phyloP scores from a whole-genome alignment of 2,113 vertebrate species.

The Haemorhous mexicanus region DNA sequence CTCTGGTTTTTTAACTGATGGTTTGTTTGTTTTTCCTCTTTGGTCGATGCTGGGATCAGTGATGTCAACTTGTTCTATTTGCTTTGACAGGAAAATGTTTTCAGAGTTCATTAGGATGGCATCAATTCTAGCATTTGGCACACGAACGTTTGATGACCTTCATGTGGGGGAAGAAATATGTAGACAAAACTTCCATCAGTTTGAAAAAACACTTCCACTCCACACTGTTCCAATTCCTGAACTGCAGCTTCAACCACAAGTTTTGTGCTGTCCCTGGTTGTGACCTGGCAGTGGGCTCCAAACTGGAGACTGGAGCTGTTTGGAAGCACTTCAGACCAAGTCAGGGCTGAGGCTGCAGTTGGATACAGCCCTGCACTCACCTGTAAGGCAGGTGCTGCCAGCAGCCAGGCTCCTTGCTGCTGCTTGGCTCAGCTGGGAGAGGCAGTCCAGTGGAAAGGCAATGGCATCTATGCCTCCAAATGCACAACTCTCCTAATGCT shows the following conservation, averaged over 20 bases:
- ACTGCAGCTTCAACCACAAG: background rate
- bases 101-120: constrained; percentile 70
- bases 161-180: constrained; percentile 63
- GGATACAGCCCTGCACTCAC: background rate
- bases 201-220: constrained; percentile 48
- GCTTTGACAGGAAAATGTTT: constrained; percentile 70
- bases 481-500: background rate
- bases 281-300: background rate
- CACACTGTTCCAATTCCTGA: background rate
- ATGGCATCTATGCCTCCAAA: background rate
- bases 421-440: background rate
- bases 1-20: constrained; percentile 51
- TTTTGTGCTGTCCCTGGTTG: background rate
- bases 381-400: background rate
- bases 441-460: background rate
- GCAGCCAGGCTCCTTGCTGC: background rate
- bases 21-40: constrained; percentile 60
- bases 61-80: constrained; percentile 64
- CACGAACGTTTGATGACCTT: constrained; percentile 63
- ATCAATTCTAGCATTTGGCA: constrained; percentile 68
- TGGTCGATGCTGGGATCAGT: constrained; percentile 64
- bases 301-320: background rate
- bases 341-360: background rate
- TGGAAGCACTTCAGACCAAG: background rate
- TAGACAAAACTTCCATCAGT: constrained; percentile 64